phyloP scores from a whole-genome alignment of 2,113 vertebrate species.

The Coryphaenoides rupestris region DNA sequence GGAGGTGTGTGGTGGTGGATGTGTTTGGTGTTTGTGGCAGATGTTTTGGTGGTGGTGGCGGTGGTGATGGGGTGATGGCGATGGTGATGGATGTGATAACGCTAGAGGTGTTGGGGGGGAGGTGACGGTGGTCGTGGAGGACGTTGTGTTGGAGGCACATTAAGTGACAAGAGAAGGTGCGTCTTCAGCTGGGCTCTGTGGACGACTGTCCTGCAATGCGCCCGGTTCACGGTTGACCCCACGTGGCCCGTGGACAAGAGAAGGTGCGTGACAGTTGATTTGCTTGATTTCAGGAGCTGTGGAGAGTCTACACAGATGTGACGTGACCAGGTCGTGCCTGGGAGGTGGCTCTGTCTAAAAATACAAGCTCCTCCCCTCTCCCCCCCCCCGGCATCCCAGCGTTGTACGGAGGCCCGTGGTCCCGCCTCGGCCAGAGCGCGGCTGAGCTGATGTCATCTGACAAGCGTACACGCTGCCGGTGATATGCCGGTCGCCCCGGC shows the following conservation, averaged over 20 bases:
- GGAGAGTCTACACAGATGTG: slow-evolving; percentile 51
- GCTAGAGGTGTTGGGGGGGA: too few species aligned
- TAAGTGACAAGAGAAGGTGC: too few species aligned
- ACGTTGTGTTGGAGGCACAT: too few species aligned
- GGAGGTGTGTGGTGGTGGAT: too few species aligned
- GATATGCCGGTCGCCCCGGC: slow-evolving; percentile 41
- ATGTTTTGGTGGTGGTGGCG: background rate
- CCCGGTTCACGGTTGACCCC: too few species aligned
- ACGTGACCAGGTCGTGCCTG: slow-evolving; percentile 48
- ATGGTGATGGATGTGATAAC: too few species aligned
- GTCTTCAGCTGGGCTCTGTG: too few species aligned
- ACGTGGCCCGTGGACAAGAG: too few species aligned
- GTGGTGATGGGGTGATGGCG: slow-evolving; percentile 16
- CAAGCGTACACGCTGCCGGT: slow-evolving; percentile 60
- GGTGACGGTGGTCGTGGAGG: too few species aligned
- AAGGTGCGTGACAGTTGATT: too few species aligned
- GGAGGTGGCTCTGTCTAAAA: slow-evolving; percentile 62
- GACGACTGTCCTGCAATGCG: too few species aligned
- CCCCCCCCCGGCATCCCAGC: background rate
- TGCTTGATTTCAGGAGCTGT: slow-evolving; percentile 1
- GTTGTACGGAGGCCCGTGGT: slow-evolving; percentile 31
- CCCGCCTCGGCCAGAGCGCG: slow-evolving; percentile 42
- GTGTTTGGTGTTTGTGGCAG: too few species aligned
- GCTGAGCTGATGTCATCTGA: slow-evolving; percentile 60
- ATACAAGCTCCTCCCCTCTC: slow-evolving; percentile 46